phyloP scores from a whole-genome alignment of 2,113 vertebrate species.

The Pelmatolapia mariae region DNA sequence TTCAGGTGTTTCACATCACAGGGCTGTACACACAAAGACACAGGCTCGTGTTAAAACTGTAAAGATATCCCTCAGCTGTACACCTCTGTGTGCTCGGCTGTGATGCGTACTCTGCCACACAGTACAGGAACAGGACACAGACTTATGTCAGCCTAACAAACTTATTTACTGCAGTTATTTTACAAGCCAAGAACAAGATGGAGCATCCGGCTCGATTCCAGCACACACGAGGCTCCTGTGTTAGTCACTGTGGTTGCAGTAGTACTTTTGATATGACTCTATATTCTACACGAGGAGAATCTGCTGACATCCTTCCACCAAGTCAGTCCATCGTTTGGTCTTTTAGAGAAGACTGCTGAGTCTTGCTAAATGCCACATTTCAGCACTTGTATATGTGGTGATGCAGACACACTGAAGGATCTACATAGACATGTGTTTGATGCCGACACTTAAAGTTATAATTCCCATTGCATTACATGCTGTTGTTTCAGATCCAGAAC shows the following conservation, averaged over 20 bases:
- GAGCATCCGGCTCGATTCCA: neutral
- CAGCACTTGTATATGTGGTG: neutral
- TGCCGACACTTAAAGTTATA: neutral
- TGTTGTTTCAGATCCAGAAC: conserved; percentile 80
- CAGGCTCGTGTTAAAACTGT: neutral
- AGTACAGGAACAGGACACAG: neutral
- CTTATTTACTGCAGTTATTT: neutral
- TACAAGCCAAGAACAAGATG: neutral
- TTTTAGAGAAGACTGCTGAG: neutral
- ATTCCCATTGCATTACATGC: neutral
- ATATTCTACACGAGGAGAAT: neutral
- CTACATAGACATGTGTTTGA: neutral
- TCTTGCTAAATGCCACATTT: neutral
- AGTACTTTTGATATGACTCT: neutral
- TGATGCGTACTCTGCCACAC: neutral
- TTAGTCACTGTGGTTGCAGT: neutral
- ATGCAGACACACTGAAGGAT: neutral
- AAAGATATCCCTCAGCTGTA: neutral
- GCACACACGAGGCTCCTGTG: neutral
- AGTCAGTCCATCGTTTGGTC: neutral
- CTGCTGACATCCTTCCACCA: neutral
- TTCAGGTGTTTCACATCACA: neutral
- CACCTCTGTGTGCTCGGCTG: neutral
- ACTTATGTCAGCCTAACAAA: neutral
- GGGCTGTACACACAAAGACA: neutral